A percentile compares a stretch with the other conserved stretches of the same genome.
Evolutionary conservation across 2,797 vertebrate species (phyloP).

Genomic region (Myioborus miniatus): DNA sequence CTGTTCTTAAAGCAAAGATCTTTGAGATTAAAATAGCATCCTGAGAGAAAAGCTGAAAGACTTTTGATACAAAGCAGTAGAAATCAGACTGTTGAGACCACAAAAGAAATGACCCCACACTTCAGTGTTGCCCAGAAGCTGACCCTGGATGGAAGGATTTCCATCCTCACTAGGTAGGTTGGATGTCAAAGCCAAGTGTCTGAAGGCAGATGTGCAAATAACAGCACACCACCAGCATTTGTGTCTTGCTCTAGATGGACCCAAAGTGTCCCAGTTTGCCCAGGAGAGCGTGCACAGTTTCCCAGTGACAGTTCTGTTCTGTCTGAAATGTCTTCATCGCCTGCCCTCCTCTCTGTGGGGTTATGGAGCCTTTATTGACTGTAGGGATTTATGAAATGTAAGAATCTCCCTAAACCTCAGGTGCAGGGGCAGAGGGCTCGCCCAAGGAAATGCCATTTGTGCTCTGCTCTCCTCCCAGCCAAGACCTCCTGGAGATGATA

Average conservation of each 20-base stretch:
- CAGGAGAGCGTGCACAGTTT: neutral
- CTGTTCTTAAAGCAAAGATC: neutral
- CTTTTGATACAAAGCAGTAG: neutral
- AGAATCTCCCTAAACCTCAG: neutral
- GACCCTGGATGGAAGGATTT: rapidly evolving
- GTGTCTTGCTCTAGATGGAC: neutral
- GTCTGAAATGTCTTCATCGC: neutral
- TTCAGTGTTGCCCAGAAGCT: neutral
- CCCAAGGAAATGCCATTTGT: neutral
- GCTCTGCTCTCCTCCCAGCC: neutral
- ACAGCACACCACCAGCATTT: neutral
- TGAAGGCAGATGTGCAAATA: neutral
- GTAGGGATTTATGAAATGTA: neutral
- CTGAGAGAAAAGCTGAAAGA: neutral
- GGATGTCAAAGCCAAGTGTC: neutral
- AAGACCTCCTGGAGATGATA: neutral
- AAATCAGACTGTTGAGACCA: neutral
- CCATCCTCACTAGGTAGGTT: neutral
- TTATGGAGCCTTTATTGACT: neutral
- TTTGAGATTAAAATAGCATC: neutral
- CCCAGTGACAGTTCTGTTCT: neutral
- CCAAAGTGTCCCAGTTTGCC: neutral
- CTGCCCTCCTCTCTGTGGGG: neutral
- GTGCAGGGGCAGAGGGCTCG: neutral
- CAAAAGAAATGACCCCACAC: rapidly evolving